Conservation (phyloP, 2,113 vertebrate species). For the Eptesicus fuscus region DNA sequence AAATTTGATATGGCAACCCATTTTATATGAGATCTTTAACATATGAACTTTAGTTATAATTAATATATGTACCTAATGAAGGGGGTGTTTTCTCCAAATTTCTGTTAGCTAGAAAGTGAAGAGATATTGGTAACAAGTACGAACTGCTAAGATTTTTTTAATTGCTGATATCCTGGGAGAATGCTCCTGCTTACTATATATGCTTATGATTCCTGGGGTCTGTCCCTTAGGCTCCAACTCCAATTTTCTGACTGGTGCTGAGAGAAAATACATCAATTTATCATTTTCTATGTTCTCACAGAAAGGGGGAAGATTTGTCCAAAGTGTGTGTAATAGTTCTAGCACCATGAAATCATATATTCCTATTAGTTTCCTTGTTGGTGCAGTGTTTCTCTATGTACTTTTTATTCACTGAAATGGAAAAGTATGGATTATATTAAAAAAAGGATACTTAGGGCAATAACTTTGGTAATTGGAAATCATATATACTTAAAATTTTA, state of each 20-base stretch:
- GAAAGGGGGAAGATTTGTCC: not conserved
- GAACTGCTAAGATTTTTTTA: not conserved
- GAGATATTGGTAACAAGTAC: not conserved
- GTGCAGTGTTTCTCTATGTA: not conserved
- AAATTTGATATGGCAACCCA: not conserved
- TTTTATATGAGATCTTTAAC: not conserved
- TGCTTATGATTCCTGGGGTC: not conserved
- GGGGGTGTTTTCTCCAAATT: not conserved
- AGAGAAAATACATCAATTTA: not conserved
- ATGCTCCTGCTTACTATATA: not conserved
- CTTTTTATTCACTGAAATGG: not conserved
- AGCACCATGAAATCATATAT: not conserved
- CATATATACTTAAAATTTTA: not conserved
- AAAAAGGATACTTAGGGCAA: not conserved
- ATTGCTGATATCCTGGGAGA: constrained; percentile 34
- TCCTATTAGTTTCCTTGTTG: not conserved
- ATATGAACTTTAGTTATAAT: not conserved
- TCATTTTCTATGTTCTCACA: constrained; percentile 26
- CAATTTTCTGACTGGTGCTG: not conserved
- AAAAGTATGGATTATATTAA: not conserved
- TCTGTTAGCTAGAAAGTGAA: not conserved
- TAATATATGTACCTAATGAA: not conserved
- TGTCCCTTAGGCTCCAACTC: not conserved
- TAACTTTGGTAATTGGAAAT: constrained; percentile 1
- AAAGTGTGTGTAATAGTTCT: not conserved